Evolutionary conservation across 2,888 invertebrate species (phyloP).

Genomic region (Schrankia costaestrigalis): DNA sequence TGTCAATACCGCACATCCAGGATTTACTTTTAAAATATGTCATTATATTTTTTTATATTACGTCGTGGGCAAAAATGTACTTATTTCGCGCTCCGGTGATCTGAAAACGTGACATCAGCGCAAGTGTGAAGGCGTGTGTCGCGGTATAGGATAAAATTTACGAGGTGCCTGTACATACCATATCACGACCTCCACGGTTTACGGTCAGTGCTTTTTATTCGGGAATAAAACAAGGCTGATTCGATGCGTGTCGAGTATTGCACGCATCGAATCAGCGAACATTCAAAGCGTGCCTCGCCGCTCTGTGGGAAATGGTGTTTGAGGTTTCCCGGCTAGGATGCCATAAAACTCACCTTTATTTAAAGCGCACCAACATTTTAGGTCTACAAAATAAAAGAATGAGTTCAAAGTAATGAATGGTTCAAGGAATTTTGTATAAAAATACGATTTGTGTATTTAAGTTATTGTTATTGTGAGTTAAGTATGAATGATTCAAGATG

Average conservation of each 20-base stretch:
- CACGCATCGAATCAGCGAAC: conserved; percentile 4
- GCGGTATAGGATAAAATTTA: conserved; percentile 46
- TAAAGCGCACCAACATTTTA: no score
- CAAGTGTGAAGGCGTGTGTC: conserved; percentile 61
- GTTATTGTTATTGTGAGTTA: no score
- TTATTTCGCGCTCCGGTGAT: conserved; percentile 79
- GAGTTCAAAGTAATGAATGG: no score
- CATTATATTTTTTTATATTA: conserved; percentile 75
- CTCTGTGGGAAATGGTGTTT: conserved; percentile 18
- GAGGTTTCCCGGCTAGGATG: conserved; percentile 12
- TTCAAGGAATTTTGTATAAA: no score
- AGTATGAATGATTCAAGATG: no score
- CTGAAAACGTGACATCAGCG: conserved; percentile 79
- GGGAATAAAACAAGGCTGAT: conserved; percentile 45
- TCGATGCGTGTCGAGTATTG: conserved; percentile 16
- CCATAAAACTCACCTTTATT: conserved; percentile 6
- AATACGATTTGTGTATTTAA: no score
- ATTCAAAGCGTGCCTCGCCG: conserved; percentile 17
- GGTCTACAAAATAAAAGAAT: no score
- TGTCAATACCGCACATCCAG: conserved; percentile 52
- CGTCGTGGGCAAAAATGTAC: conserved; percentile 76
- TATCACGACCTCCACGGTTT: conserved; percentile 67
- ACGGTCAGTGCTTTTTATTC: conserved; percentile 69
- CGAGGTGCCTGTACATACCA: conserved; percentile 59
- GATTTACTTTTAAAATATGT: conserved; percentile 74